Percentiles rank a stretch among this genome's conserved stretches.
phyloP scores from a whole-genome alignment of 2,113 vertebrate species.

The Hucho hucho region DNA sequence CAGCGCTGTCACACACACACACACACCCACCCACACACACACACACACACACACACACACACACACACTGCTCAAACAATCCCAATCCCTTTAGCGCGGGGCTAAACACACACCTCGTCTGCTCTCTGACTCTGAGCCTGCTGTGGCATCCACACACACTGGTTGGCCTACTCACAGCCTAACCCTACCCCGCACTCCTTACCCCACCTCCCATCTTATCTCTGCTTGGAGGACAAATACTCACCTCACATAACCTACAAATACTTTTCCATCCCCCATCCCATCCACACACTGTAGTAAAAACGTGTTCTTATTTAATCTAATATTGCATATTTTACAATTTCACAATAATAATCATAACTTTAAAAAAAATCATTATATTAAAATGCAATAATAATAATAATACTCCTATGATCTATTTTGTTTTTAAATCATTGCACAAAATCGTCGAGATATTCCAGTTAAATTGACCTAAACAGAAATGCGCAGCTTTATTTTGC shows the following conservation, averaged over 20 bases:
- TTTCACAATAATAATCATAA: conserved; percentile 8
- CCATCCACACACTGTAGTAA: background rate
- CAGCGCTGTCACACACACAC: conserved; percentile 55
- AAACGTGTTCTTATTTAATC: background rate
- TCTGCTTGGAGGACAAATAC: background rate
- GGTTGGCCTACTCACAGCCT: background rate
- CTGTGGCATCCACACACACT: conserved; percentile 34
- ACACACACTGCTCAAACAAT: conserved; percentile 13
- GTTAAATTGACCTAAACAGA: conserved; percentile 13
- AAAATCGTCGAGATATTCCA: background rate
- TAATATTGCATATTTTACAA: background rate
- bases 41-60: conserved; percentile 17
- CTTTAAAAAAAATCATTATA: background rate
- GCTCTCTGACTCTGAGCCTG: conserved; percentile 55
- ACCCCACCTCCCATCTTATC: background rate
- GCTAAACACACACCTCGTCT: conserved; percentile 61
- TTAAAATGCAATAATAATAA: conserved; percentile 29
- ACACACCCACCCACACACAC: no score
- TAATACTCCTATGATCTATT: conserved; percentile 9
- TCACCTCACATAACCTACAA: conserved; percentile 45
- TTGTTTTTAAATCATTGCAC: conserved; percentile 3
- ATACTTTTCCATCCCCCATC: background rate
- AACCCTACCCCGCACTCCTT: background rate
- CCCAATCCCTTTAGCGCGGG: conserved; percentile 66
- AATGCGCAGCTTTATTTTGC: conserved; percentile 52